Evolutionary conservation across 30 jellyfish, hydroid and myxozoan genomes (phyloP), one percentile per base, ranked within the genome.

Genomic region (Cassiopea andromeda): DNA sequence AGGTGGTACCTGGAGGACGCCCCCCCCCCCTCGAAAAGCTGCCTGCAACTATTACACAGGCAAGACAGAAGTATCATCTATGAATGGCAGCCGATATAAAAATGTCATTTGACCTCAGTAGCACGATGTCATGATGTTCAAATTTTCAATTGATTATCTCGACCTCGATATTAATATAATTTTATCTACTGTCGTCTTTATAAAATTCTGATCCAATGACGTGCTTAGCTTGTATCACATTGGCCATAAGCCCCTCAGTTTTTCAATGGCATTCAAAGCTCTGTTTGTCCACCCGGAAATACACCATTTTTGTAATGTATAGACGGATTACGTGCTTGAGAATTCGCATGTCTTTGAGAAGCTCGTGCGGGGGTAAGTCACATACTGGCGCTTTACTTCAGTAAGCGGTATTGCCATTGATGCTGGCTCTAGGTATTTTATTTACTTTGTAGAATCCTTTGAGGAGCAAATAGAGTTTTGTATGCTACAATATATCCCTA

Each of bases 231-330:
- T 19, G 72, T 66, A 49, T 58, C 89, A 66, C 27, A 46, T 16
- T 80, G 89, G 73, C 84, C 91, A 83, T 27, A 27, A 61, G 48
- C 43, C 18, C 91, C 69, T 83, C 69, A 16, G 49, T 19, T 57
- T 69, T 78, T 61, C 78, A 78, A 60, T 46, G 82, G 69, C 19
- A 1, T 84, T 60, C 18, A 7, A 75, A 17, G 87, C 7, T 61
- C 59, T 60, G 79, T 59, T 85, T 74, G 80, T 76, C 83, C 82
- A 46, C 90, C 89, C 94, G 94, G 94, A 87, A 87, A 80, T 69
- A 50, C 15, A 18, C 80, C 81, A 69, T 54, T 43, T n/a, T 64
- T 80, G 19, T 83, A 83, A 70, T 69, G 85, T 64, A 82, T 46
- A 70, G 85, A 9, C 87, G 16, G 93, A 85, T 85, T 83, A 83